Evolutionary conservation across 2,113 vertebrate genomes (phyloP).

Genomic region (Dromaius novaehollandiae): DNA sequence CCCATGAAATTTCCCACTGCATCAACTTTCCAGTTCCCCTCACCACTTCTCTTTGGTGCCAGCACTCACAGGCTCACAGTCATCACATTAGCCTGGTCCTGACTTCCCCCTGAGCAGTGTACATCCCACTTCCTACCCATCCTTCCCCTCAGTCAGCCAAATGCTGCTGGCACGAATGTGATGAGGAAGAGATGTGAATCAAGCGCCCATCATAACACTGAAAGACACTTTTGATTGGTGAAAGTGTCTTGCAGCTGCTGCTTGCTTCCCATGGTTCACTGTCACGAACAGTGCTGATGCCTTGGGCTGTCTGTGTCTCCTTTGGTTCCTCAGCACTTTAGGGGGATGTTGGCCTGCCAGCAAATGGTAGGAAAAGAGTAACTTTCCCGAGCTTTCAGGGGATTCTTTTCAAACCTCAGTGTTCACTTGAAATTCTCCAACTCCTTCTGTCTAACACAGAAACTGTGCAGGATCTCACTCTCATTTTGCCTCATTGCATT

Average conservation of each 20-base stretch:
- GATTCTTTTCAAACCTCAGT: background rate
- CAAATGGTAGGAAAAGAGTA: background rate
- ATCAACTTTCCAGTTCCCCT: background rate
- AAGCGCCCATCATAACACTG: rapidly evolving
- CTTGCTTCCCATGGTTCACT: background rate
- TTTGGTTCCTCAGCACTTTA: background rate
- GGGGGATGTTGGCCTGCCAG: background rate
- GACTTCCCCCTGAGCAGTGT: background rate
- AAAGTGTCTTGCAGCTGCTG: background rate
- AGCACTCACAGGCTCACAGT: background rate
- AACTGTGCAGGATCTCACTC: background rate
- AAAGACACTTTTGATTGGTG: background rate
- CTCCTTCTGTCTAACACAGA: background rate
- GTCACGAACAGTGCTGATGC: background rate
- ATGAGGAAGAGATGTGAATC: background rate
- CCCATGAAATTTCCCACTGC: background rate
- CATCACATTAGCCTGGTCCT: background rate
- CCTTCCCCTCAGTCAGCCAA: background rate
- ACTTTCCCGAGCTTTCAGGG: background rate
- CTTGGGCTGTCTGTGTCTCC: background rate
- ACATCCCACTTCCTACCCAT: background rate
- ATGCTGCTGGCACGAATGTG: background rate
- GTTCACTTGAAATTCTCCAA: background rate
- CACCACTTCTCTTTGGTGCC: background rate
- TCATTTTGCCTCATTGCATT: background rate